Conservation (phyloP, 2,113 vertebrate genomes). For the Microcebus ravelobensis region DNA sequence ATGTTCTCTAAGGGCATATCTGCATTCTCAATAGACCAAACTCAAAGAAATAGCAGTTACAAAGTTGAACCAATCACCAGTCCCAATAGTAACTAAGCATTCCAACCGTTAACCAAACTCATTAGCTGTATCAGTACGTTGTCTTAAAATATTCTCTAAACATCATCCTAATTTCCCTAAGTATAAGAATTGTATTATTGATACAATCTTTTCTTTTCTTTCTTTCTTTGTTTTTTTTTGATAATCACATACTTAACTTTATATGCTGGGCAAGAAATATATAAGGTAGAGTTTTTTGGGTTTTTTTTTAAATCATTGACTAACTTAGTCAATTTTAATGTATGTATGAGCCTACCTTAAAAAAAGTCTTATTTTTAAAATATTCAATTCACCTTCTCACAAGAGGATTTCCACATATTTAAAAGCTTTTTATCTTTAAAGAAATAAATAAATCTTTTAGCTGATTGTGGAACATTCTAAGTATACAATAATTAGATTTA, state of each 20-base stretch:
- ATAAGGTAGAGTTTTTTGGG: neutral
- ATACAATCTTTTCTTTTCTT: neutral
- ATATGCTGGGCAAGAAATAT: slow-evolving; percentile 17
- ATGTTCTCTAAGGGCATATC: neutral
- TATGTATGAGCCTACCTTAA: neutral
- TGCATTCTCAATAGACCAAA: neutral
- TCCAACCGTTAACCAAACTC: neutral
- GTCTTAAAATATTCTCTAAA: slow-evolving; percentile 45
- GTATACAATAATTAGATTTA: slow-evolving; percentile 80
- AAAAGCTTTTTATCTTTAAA: slow-evolving; percentile 67
- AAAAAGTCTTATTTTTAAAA: slow-evolving; percentile 57
- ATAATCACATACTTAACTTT: neutral
- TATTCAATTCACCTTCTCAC: slow-evolving; percentile 58
- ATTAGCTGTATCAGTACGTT: neutral
- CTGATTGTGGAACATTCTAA: slow-evolving; percentile 73
- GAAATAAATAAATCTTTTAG: slow-evolving; percentile 67
- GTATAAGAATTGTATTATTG: neutral
- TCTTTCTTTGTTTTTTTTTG: neutral
- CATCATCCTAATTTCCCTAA: neutral
- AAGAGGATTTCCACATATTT: slow-evolving; percentile 67
- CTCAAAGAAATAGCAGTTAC: neutral
- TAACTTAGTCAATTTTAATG: slow-evolving; percentile 41
- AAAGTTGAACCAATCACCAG: neutral
- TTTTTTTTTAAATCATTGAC: no score
- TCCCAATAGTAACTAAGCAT: neutral